phyloP scores from a whole-genome alignment of 1,140 invertebrate genomes.

The Wiebesia pumilae region DNA sequence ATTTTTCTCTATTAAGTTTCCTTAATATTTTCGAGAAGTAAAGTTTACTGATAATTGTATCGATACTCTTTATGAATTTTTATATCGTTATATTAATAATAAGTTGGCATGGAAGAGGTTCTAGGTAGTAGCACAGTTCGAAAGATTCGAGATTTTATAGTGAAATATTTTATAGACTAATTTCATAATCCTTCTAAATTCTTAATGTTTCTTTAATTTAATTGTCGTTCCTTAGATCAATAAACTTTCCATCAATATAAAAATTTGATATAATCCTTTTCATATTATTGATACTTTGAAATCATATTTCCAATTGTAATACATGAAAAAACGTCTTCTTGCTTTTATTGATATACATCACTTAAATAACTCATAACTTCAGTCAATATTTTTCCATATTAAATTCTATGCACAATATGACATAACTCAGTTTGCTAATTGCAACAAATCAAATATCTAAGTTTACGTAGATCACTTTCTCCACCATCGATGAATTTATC shows the following conservation, averaged over 20 bases:
- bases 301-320: not conserved
- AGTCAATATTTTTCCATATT: not conserved
- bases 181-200: no score
- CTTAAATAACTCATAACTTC: not conserved
- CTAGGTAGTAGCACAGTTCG: not conserved
- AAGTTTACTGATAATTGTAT: not conserved
- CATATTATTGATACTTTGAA: not conserved
- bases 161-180: no score
- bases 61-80: not conserved
- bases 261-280: not conserved
- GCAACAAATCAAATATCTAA: not conserved
- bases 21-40: no score
- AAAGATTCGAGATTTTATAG: not conserved
- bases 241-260: not conserved
- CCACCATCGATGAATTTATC: not conserved
- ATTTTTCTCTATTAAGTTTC: not conserved
- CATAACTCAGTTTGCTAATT: not conserved
- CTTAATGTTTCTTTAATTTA: no score
- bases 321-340: not conserved
- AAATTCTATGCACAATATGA: conserved; percentile 2
- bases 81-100: no score
- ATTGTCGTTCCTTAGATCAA: no score
- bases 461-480: not conserved
- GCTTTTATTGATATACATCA: not conserved
- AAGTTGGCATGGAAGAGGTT: not conserved